phyloP scores from a whole-genome alignment of 2,888 invertebrate genomes.

The Erebia ligea region DNA sequence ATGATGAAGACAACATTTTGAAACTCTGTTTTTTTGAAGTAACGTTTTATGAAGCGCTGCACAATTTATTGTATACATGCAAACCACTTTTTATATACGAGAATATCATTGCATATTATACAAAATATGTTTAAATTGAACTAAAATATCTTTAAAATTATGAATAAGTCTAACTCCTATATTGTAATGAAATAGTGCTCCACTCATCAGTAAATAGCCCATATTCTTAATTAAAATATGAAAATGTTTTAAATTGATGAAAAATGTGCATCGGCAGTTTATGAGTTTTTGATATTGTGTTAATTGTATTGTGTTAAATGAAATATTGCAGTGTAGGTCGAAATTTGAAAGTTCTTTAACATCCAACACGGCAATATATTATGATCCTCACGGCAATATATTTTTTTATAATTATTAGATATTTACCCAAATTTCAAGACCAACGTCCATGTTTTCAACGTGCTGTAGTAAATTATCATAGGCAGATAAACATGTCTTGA shows the following conservation, averaged over 20 bases:
- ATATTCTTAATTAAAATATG: not conserved
- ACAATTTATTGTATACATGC: too few relatives aligned
- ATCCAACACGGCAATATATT: not conserved
- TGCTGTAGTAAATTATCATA: constrained; percentile 19
- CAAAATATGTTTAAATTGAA: too few relatives aligned
- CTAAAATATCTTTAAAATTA: not conserved
- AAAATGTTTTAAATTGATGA: too few relatives aligned
- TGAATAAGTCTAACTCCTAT: not conserved
- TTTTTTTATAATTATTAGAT: not conserved
- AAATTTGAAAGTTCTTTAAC: too few relatives aligned
- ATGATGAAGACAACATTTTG: not conserved
- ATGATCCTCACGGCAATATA: too few relatives aligned
- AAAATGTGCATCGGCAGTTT: too few relatives aligned
- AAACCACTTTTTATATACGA: not conserved
- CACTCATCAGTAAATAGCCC: not conserved
- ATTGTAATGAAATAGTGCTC: not conserved
- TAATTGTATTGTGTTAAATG: too few relatives aligned
- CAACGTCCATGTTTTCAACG: constrained; percentile 21
- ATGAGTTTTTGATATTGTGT: too few relatives aligned
- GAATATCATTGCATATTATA: too few relatives aligned
- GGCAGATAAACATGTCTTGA: constrained; percentile 15
- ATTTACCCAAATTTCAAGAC: constrained; percentile 27
- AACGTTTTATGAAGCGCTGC: too few relatives aligned
- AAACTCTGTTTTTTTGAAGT: too few relatives aligned
- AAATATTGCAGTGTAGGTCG: too few relatives aligned